Percentiles rank a stretch among this genome's conserved stretches.
Conservation (phyloP, 2,797 vertebrate species). For the Smutsia temminckii region DNA sequence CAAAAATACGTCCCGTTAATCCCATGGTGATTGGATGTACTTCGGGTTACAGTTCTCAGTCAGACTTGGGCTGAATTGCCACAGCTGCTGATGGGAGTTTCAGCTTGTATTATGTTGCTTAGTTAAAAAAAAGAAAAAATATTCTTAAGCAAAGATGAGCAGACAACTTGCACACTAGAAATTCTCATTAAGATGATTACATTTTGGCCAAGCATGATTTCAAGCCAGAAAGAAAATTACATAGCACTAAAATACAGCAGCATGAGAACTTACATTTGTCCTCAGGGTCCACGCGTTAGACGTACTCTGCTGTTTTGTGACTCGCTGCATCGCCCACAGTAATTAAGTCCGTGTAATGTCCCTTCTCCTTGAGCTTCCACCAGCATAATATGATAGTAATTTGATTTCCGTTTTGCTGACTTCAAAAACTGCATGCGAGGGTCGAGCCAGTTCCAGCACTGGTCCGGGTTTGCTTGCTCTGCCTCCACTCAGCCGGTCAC, state of each 20-base stretch:
- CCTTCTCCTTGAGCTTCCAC: slow-evolving; percentile 68
- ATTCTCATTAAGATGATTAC: slow-evolving; percentile 63
- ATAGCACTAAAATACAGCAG: slow-evolving; percentile 58
- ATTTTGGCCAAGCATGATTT: slow-evolving; percentile 69
- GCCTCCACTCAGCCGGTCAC: slow-evolving; percentile 69
- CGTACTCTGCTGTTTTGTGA: slow-evolving; percentile 56
- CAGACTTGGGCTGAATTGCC: slow-evolving; percentile 59
- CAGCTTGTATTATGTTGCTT: slow-evolving; percentile 60
- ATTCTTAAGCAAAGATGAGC: slow-evolving; percentile 60
- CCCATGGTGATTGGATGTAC: slow-evolving; percentile 72
- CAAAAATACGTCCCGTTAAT: slow-evolving; percentile 75
- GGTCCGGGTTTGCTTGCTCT: slow-evolving; percentile 74
- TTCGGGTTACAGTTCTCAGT: slow-evolving; percentile 73
- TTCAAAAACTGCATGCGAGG: slow-evolving; percentile 79
- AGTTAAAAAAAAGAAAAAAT: slow-evolving; percentile 50
- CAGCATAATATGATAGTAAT: slow-evolving; percentile 67
- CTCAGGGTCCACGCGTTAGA: slow-evolving; percentile 63
- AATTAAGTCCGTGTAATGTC: slow-evolving; percentile 24
- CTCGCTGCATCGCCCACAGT: slow-evolving; percentile 54
- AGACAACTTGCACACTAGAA: slow-evolving; percentile 72
- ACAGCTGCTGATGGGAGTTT: slow-evolving; percentile 73
- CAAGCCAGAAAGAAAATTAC: slow-evolving; percentile 68
- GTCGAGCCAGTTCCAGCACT: slow-evolving; percentile 72
- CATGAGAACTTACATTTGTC: slow-evolving; percentile 82
- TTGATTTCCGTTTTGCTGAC: slow-evolving; percentile 75